Percentiles rank a stretch among this genome's conserved stretches.
Evolutionary conservation across 2,888 invertebrate species (phyloP).

Genomic region (Campoletis raptor): DNA sequence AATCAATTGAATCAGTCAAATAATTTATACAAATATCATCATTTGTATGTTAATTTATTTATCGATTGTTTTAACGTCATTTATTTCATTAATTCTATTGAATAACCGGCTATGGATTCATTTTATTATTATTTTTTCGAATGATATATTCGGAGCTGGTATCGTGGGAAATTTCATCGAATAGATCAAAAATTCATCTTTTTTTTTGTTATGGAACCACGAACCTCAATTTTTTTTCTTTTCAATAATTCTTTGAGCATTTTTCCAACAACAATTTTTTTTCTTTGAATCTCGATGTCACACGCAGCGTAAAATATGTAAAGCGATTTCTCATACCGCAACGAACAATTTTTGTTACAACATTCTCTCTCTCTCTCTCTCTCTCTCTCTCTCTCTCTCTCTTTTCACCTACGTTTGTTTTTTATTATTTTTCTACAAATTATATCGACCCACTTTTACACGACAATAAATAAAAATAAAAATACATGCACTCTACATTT

Average conservation of each 20-base stretch:
- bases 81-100: neutral
- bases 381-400: neutral
- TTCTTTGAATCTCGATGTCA: neutral
- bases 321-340: slow-evolving; percentile 15
- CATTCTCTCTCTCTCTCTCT: slow-evolving; percentile 15
- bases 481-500: neutral
- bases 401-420: neutral
- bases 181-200: neutral
- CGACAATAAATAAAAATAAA: slow-evolving; percentile 29
- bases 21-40: neutral
- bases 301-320: neutral
- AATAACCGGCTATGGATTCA: neutral
- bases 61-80: neutral
- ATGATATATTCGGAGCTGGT: neutral
- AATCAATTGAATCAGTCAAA: neutral
- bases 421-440: slow-evolving; percentile 8
- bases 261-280: neutral
- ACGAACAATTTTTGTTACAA: slow-evolving; percentile 30
- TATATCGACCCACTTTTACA: slow-evolving; percentile 52
- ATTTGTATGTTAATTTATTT: neutral
- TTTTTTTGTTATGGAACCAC: neutral
- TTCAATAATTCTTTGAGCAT: slow-evolving; percentile 33
- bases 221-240: neutral
- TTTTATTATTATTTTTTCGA: neutral
- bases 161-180: neutral